Evolutionary conservation across 2,888 invertebrate genomes (phyloP), one percentile per base, ranked within the genome.

Genomic region (Mythimna impura): DNA sequence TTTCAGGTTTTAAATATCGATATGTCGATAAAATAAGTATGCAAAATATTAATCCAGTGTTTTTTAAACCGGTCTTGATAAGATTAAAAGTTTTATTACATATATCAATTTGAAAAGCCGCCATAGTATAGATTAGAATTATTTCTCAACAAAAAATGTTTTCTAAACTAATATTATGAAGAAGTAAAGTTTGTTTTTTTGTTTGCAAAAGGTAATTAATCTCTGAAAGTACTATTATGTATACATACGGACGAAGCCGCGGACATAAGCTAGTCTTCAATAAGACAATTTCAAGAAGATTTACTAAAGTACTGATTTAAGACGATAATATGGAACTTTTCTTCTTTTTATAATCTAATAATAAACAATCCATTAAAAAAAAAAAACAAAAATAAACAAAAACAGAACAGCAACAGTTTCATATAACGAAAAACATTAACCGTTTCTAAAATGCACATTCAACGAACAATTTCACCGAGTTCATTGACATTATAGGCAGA

Each of bases 401-500:
- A 30, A 1, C 17, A 36, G 40, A 12, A 55, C 25, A 43, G 12
- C 12, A 47, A 12, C 1, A 4, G 10, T 34, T 36, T 20, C 6
- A 25, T 43, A 6, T 52, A 47, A 64, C 36, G 10, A 52, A 64
- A 60, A 30, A 22, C 20, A 1, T 40, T 7, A 43, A 17, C 58
- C 0, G 25, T 50, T 73, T 76, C 65, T 67, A 77, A 68, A 71
- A 74, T 79, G 71, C 58, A 60, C 68, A 76, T 50, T 34, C 34
- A 43, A 40, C 36, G 52, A 54, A 63, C 62, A 82, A 81, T 78
- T 84, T 86, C 74, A 82, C 76, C 71, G 79, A 88, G 94, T 92
- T 94, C 95, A 91, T 87, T 87, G 94, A 93, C 94, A 86, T 82
- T 66, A 68, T 78, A 69, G 86, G 90, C 92, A 95, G 95, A 95